phyloP scores from a whole-genome alignment of 2,888 invertebrate genomes.

The Augochlorella aurata region DNA sequence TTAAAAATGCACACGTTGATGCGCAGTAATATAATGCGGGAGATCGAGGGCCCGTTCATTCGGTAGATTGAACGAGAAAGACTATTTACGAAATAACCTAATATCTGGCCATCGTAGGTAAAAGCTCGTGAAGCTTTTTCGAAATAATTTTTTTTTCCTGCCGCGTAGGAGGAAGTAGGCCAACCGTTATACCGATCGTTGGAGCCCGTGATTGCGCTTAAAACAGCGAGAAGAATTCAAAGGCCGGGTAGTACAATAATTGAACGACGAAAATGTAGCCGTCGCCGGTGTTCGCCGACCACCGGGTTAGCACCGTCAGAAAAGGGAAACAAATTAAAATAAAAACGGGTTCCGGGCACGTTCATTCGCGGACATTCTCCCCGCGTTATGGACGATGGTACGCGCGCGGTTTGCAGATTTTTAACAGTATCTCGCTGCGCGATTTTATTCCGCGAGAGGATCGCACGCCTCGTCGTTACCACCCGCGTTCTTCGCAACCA shows the following conservation, averaged over 20 bases:
- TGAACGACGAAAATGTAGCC: slow-evolving; percentile 20
- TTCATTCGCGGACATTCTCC: slow-evolving; percentile 26
- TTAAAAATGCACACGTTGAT: neutral
- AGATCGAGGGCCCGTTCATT: neutral
- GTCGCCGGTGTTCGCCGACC: too few relatives aligned
- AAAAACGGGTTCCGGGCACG: slow-evolving; percentile 26
- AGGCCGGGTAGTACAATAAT: slow-evolving; percentile 25
- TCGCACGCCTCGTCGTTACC: slow-evolving; percentile 17
- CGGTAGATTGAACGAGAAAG: neutral
- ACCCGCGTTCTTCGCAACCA: neutral
- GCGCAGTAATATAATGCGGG: neutral
- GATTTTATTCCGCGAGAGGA: slow-evolving; percentile 27
- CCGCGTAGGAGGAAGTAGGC: neutral
- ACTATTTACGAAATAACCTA: neutral
- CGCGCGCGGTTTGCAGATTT: slow-evolving; percentile 38
- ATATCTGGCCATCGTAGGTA: neutral
- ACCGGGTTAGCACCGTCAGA: neutral
- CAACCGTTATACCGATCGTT: slow-evolving; percentile 1
- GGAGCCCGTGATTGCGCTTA: slow-evolving; percentile 14
- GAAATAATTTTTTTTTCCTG: neutral
- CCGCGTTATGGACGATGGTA: slow-evolving; percentile 21
- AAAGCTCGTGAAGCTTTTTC: neutral
- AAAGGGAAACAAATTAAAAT: slow-evolving; percentile 33
- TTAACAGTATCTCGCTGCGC: slow-evolving; percentile 37
- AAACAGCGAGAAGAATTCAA: slow-evolving; percentile 26